Evolutionary conservation across 37 sponge, comb jelly and placozoan species (phyloP), one percentile per base, ranked within the genome.

Genomic region (Bolinopsis microptera): DNA sequence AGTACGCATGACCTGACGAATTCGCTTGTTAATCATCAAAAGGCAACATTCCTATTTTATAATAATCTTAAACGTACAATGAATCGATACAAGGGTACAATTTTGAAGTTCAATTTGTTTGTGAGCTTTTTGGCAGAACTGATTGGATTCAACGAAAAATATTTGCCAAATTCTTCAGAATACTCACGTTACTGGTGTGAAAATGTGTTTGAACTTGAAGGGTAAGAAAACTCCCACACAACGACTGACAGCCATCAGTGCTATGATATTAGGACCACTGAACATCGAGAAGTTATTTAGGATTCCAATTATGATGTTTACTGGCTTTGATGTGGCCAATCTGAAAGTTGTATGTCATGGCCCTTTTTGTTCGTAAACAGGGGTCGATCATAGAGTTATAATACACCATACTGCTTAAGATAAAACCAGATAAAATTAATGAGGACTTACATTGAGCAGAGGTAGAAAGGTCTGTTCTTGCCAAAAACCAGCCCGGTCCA

Each of bases 141-240:
- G n/a, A n/a, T n/a, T n/a, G n/a, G n/a, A n/a, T n/a, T n/a, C n/a
- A n/a, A n/a, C n/a, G n/a, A n/a, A n/a, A n/a, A n/a, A n/a, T n/a
- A n/a, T n/a, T n/a, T n/a, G n/a, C n/a, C n/a, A n/a, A n/a, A n/a
- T n/a, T n/a, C n/a, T n/a, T n/a, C n/a, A n/a, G n/a, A n/a, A n/a
- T n/a, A n/a, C 61, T 13, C 13, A 48, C 61, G 9, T 48, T 48
- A 48, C 5, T 48, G 61, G 61, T 48, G 82, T 34, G 37, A 80
- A 80, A 37, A 80, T 80, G 82, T 36, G 22, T 36, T 80, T 80
- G 82, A 36, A 80, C 21, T 16, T 80, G 38, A 80, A 80, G 9
- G 82, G 82, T 5, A 33, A 22, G 36, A 80, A 21, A 37, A 80
- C 82, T 9, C 82, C 35, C 2, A 34, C 38, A 35, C 37, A 28